A percentile compares a stretch with the other conserved stretches of the same genome.
Evolutionary conservation across 2,888 invertebrate genomes (phyloP).

Genomic region (Eupithecia subfuscata): DNA sequence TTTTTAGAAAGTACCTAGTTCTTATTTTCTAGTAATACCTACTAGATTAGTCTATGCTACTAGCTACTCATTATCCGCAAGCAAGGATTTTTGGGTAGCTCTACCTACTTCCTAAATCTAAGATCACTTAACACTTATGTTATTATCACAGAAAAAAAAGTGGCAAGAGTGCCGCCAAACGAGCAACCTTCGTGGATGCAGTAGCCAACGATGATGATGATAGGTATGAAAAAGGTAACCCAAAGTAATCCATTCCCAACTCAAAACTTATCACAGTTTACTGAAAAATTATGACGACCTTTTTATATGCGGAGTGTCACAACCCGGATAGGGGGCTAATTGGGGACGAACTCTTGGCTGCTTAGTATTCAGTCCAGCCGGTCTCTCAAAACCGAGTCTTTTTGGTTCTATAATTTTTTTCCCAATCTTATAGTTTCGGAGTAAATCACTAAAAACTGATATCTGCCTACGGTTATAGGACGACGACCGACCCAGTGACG

Average conservation of each 20-base stretch:
- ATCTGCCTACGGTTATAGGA: too few relatives aligned
- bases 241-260: not conserved
- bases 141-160: not conserved
- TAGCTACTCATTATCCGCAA: not conserved
- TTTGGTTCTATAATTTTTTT: too few relatives aligned
- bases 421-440: too few relatives aligned
- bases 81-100: not conserved
- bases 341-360: constrained; percentile 73
- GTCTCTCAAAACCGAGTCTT: too few relatives aligned
- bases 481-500: too few relatives aligned
- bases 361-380: constrained; percentile 77
- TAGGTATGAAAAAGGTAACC: not conserved
- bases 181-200: not conserved
- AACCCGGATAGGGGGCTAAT: constrained; percentile 75
- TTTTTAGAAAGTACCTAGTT: not conserved
- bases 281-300: constrained; percentile 73
- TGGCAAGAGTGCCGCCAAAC: not conserved
- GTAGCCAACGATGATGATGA: not conserved
- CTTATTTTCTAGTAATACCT: not conserved
- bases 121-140: not conserved
- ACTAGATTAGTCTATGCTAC: too few relatives aligned
- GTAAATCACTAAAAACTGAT: too few relatives aligned
- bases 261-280: constrained; percentile 56
- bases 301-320: constrained; percentile 78
- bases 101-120: not conserved